Conservation (phyloP, 2,888 invertebrate species). For the Drosophila mulleri region DNA sequence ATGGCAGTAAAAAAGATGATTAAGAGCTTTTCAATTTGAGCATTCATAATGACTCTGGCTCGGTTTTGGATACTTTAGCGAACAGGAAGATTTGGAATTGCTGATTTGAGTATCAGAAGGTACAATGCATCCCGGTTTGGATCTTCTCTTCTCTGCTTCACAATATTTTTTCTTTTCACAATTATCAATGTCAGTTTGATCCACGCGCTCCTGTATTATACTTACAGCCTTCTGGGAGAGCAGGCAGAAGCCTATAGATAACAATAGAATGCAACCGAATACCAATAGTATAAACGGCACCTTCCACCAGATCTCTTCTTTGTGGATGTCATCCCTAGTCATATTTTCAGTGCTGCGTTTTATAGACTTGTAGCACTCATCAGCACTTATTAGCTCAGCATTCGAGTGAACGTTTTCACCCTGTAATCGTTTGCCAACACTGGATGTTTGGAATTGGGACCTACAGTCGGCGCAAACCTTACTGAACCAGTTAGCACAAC, state of each 20-base stretch:
- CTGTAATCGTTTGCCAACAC: not conserved
- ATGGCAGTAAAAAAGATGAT: not conserved
- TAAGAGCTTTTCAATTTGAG: not conserved
- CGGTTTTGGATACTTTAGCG: not conserved
- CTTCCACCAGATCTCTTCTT: constrained; percentile 56
- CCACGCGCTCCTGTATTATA: not conserved
- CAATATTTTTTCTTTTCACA: not conserved
- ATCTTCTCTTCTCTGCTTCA: not conserved
- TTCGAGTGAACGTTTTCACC: not conserved
- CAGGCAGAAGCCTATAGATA: constrained; percentile 25
- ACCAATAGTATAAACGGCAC: constrained; percentile 51
- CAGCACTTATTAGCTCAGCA: constrained; percentile 39
- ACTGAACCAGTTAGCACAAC: constrained; percentile 45
- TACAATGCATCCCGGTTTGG: not conserved
- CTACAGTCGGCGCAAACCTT: constrained; percentile 42
- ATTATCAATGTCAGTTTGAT: constrained; percentile 10
- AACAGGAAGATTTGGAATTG: not conserved
- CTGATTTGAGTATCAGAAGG: not conserved
- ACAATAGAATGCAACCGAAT: constrained; percentile 30
- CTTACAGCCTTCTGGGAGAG: constrained; percentile 21
- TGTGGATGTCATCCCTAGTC: not conserved
- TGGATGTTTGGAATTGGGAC: constrained; percentile 21
- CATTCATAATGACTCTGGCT: not conserved
- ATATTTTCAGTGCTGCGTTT: constrained; percentile 18
- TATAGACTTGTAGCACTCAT: constrained; percentile 60